Evolutionary conservation across 2,113 vertebrate species (phyloP).

Genomic region (Martes martes): DNA sequence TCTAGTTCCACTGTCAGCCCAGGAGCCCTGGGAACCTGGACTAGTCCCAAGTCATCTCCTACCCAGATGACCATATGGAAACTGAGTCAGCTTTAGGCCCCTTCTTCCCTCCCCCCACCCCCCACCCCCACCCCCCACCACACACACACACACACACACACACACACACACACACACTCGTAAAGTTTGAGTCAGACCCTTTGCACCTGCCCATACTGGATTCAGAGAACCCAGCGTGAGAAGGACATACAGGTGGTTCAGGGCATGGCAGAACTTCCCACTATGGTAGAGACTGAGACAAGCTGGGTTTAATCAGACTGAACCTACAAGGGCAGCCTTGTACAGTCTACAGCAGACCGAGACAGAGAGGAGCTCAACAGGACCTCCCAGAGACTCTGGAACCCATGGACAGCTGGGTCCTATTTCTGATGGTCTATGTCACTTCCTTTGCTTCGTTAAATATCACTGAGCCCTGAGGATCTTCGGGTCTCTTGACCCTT

Average conservation of each 20-base stretch:
- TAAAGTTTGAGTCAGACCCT: neutral
- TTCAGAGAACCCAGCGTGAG: neutral
- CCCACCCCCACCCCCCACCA: too few relatives aligned
- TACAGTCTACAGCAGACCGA: neutral
- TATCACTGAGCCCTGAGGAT: neutral
- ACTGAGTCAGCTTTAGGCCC: neutral
- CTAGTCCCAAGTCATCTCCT: neutral
- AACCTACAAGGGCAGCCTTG: neutral
- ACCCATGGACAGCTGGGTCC: neutral
- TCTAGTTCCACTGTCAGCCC: neutral
- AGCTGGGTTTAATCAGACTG: neutral
- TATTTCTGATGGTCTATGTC: neutral
- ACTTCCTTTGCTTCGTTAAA: neutral
- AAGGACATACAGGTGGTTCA: neutral
- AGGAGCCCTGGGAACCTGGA: neutral
- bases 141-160: neutral
- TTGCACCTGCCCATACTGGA: neutral
- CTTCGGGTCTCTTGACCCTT: neutral
- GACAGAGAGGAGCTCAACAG: neutral
- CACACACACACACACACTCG: neutral
- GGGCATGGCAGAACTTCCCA: neutral
- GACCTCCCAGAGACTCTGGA: neutral
- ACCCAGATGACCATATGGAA: neutral
- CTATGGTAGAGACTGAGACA: neutral
- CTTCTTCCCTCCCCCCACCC: neutral